Conservation (phyloP, 2,888 invertebrate species). For the Anodontia alba region DNA sequence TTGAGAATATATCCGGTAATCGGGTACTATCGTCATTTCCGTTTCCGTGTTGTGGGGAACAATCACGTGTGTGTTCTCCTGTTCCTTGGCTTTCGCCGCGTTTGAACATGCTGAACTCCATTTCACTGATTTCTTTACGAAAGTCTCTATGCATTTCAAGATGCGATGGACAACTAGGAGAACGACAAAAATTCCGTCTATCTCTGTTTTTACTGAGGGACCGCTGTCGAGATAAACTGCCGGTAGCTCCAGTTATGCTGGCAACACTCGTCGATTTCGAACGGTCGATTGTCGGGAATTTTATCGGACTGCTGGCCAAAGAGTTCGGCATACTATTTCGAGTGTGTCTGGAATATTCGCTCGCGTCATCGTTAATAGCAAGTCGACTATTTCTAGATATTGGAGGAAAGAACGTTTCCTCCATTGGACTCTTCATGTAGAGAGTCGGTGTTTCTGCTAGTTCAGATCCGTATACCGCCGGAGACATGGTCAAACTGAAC, state of each 20-base stretch:
- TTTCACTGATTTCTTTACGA: slow-evolving; percentile 33
- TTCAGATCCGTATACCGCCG: slow-evolving; percentile 45
- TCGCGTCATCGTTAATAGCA: slow-evolving; percentile 37
- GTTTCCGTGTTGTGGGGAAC: neutral
- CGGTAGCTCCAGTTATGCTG: slow-evolving; percentile 49
- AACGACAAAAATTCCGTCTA: slow-evolving; percentile 50
- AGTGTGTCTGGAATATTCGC: slow-evolving; percentile 36
- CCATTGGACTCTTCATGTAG: slow-evolving; percentile 34
- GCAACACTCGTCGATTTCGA: slow-evolving; percentile 59
- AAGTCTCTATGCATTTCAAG: slow-evolving; percentile 44
- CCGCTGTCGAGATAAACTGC: neutral
- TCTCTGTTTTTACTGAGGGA: slow-evolving; percentile 45
- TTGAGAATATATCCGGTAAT: slow-evolving; percentile 53
- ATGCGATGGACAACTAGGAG: slow-evolving; percentile 67
- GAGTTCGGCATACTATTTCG: slow-evolving; percentile 53
- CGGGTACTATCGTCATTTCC: slow-evolving; percentile 32
- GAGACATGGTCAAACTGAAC: slow-evolving; percentile 38
- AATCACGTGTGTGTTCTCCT: neutral
- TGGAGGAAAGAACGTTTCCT: slow-evolving; percentile 51
- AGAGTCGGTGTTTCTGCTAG: slow-evolving; percentile 44
- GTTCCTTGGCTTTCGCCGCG: slow-evolving; percentile 11
- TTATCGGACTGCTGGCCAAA: slow-evolving; percentile 49
- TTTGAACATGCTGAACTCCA: neutral
- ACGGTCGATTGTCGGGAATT: slow-evolving; percentile 58
- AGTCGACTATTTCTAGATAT: slow-evolving; percentile 51